phyloP scores from a whole-genome alignment of 2,888 invertebrate genomes.

The Quadroppia sp. region DNA sequence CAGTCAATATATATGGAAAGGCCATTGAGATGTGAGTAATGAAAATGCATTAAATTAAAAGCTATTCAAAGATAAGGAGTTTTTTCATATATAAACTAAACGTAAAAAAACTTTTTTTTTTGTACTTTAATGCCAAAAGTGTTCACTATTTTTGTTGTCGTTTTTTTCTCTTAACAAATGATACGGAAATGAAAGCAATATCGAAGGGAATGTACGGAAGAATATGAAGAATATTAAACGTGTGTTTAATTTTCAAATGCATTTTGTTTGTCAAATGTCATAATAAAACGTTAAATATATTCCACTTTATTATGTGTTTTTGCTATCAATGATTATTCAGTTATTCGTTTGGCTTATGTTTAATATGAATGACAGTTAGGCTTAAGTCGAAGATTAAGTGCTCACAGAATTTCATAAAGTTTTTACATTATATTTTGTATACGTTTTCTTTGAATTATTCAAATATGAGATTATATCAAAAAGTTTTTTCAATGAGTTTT shows the following conservation, averaged over 20 bases:
- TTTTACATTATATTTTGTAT: too few relatives aligned
- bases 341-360: background rate
- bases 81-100: background rate
- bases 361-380: background rate
- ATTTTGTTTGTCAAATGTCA: background rate
- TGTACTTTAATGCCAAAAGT: background rate
- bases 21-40: too few relatives aligned
- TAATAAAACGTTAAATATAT: background rate
- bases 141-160: background rate
- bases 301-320: too few relatives aligned
- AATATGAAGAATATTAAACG: background rate
- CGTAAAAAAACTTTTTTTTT: too few relatives aligned
- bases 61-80: background rate
- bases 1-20: background rate
- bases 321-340: too few relatives aligned
- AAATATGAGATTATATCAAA: too few relatives aligned
- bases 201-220: background rate
- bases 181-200: background rate
- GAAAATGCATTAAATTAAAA: too few relatives aligned
- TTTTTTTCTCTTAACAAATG: background rate
- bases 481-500: too few relatives aligned
- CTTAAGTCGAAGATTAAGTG: background rate
- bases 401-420: background rate
- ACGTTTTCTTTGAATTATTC: too few relatives aligned
- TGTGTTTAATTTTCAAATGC: background rate